Conservation (phyloP, 2,797 vertebrate species). For the Lithobates pipiens region DNA sequence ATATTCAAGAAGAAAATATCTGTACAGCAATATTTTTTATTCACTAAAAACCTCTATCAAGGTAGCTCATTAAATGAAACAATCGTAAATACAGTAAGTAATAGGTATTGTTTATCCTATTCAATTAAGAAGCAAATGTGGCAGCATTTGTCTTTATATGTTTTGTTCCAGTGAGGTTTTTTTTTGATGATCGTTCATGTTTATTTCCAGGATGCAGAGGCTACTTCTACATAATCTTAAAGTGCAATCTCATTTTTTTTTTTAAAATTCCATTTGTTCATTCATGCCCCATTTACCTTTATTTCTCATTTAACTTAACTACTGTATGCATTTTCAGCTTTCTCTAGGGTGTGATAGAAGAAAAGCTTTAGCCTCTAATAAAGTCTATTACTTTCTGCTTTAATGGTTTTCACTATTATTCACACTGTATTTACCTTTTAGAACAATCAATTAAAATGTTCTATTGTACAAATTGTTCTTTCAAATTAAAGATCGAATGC, state of each 20-base stretch:
- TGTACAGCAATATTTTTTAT: background rate
- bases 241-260: constrained; percentile 34
- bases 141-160: background rate
- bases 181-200: background rate
- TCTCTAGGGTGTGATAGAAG: constrained; percentile 45
- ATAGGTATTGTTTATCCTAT: background rate
- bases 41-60: background rate
- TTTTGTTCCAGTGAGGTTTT: background rate
- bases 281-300: constrained; percentile 55
- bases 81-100: background rate
- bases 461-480: constrained; percentile 16
- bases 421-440: constrained; percentile 49
- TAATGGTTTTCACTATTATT: constrained; percentile 35
- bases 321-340: constrained; percentile 34
- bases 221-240: background rate
- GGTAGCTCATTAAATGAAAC: background rate
- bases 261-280: constrained; percentile 27
- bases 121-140: background rate
- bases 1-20: background rate
- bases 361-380: constrained; percentile 32
- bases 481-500: constrained; percentile 18
- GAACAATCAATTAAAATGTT: constrained; percentile 5
- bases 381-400: constrained; percentile 39
- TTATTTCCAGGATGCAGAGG: background rate
- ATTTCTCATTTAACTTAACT: constrained; percentile 50